Conservation (phyloP, 1,140 invertebrate species). For the Papilio dardanus region DNA sequence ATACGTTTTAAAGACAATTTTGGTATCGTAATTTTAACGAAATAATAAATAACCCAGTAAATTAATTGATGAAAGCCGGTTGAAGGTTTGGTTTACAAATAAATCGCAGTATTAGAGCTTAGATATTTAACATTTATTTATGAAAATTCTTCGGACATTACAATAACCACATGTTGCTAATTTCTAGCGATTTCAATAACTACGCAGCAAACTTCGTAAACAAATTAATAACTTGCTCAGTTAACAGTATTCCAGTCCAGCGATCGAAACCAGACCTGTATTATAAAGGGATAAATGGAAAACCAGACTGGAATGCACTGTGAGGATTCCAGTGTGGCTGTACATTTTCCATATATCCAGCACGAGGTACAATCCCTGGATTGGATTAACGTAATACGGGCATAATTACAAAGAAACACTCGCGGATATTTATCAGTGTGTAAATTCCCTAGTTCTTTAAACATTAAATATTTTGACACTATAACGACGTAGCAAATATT, state of each 20-base stretch:
- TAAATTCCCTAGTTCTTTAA: slow-evolving; percentile 1
- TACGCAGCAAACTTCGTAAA: background rate
- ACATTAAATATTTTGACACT: background rate
- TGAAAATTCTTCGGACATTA: slow-evolving; percentile 25
- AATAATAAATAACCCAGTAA: background rate
- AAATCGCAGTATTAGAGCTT: slow-evolving; percentile 32
- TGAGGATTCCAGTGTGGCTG: too few species aligned
- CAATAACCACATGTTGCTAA: slow-evolving; percentile 9
- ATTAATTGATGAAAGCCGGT: background rate
- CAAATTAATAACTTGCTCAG: background rate
- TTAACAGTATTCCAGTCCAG: too few species aligned
- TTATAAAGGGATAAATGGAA: too few species aligned
- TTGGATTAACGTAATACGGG: too few species aligned
- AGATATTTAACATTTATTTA: slow-evolving; percentile 42
- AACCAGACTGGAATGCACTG: too few species aligned
- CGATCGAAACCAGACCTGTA: too few species aligned
- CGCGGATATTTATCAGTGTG: background rate
- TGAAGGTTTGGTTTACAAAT: slow-evolving; percentile 30
- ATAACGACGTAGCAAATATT: slow-evolving; percentile 4
- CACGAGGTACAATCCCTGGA: too few species aligned
- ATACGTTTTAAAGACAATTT: background rate
- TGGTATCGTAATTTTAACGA: background rate
- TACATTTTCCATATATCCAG: too few species aligned
- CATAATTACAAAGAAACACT: background rate
- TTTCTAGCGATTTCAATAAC: background rate